Evolutionary conservation across 2,797 vertebrate genomes (phyloP), one percentile per base, ranked within the genome.

Genomic region (Bufotes viridis): DNA sequence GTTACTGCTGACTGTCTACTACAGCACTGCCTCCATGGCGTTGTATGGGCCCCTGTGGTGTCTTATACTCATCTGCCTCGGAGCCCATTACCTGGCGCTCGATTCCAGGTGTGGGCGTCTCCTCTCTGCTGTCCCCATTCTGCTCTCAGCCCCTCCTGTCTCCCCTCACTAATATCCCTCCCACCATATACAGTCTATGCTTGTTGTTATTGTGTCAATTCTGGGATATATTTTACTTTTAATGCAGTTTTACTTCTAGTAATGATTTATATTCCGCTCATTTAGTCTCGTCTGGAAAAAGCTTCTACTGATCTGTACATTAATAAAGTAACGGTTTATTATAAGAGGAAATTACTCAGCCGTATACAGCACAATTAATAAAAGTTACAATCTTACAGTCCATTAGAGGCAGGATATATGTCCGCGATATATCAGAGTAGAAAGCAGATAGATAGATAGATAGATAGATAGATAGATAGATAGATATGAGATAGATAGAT

Each of bases 301-400:
- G 65, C 24, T 72, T 29, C 34, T 58, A 34, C 78, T 80, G 57
- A 80, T 57, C 82, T 58, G 57, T 17, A 26, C 53, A 84, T 84
- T 69, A 51, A 34, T 34, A 58, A 15, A 60, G 57, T 42, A 87
- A 87, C 63, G 26, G 24, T 18, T 65, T 58, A 70, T 29, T 67
- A 86, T 67, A 80, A 81, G 76, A 49, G 67, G 69, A 74, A 87
- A 75, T 26, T 75, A 65, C 86, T 61, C 10, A 29, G 22, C 57
- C 69, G 26, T 72, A 22, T 58, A 81, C 26, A 17, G 57, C 58
- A 63, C 79, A 60, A 75, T 81, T 81, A 87, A 74, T 74, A 57
- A 55, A 42, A 81, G 26, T 58, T 22, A 57, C 26, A 29, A n/a
- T 24, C 6, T 65, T 69, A 18, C 78, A 61, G 17, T 69, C 53